phyloP scores from a whole-genome alignment of 2,797 vertebrate genomes.

The Hyperoplus lanceolatus region DNA sequence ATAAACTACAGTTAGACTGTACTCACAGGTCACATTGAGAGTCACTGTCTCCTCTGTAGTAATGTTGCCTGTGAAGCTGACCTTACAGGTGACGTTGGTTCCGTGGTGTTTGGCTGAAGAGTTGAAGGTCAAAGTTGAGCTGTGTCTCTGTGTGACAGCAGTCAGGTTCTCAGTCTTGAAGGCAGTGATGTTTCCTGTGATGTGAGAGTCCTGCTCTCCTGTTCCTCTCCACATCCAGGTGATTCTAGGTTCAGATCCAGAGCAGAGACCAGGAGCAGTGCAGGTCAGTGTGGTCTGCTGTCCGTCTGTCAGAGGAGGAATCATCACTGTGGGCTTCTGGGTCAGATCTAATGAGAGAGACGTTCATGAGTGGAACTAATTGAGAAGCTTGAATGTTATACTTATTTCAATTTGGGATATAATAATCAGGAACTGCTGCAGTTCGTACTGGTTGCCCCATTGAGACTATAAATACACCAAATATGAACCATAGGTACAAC shows the following conservation, averaged over 20 bases:
- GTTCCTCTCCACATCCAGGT: constrained; percentile 46
- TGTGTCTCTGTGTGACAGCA: neutral
- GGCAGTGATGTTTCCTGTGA: constrained; percentile 10
- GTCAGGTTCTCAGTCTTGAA: neutral
- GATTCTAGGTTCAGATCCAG: constrained; percentile 34
- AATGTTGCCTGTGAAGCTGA: constrained; percentile 11
- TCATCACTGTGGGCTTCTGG: constrained; percentile 49
- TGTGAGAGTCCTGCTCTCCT: neutral
- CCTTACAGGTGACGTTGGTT: constrained; percentile 41
- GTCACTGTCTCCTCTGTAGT: constrained; percentile 29
- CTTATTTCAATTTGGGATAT: neutral
- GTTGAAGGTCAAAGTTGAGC: constrained; percentile 58
- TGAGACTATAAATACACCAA: neutral
- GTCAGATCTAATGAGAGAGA: constrained; percentile 39
- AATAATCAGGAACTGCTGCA: neutral
- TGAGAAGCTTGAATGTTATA: no score
- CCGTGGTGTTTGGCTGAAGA: constrained; percentile 45
- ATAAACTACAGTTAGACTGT: neutral
- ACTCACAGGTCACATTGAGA: constrained; percentile 63
- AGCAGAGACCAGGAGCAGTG: constrained; percentile 59
- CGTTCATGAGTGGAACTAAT: neutral
- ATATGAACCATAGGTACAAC: neutral
- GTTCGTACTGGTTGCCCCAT: neutral
- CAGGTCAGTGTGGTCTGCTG: constrained; percentile 62
- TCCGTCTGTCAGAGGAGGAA: constrained; percentile 46